Evolutionary conservation across 2,888 invertebrate species (phyloP).

Genomic region (Eupithecia exiguata): DNA sequence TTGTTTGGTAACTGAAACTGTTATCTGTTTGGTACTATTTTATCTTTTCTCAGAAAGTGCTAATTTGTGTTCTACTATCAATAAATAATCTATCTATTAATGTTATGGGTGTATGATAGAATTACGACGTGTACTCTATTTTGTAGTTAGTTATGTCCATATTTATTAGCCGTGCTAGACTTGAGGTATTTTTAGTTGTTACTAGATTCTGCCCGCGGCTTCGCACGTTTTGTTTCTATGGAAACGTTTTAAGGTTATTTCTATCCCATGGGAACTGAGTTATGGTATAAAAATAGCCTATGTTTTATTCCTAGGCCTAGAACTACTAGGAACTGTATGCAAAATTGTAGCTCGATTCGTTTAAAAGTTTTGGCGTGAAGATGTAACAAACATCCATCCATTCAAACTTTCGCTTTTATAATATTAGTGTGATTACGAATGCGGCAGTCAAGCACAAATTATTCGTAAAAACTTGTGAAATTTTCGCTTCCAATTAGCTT

Average conservation of each 20-base stretch:
- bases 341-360: too few species aligned
- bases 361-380: too few species aligned
- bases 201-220: too few species aligned
- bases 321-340: too few species aligned
- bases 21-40: constrained; percentile 11
- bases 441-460: constrained; percentile 28
- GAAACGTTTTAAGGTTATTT: too few species aligned
- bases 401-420: too few species aligned
- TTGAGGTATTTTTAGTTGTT: neutral
- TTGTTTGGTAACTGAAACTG: constrained; percentile 10
- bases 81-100: constrained; percentile 5
- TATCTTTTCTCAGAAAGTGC: neutral
- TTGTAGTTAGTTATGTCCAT: constrained; percentile 1
- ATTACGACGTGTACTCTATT: neutral
- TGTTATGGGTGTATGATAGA: constrained; percentile 18
- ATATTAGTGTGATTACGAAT: constrained; percentile 11
- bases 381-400: too few species aligned
- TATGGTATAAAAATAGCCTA: too few species aligned
- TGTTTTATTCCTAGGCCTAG: too few species aligned
- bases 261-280: too few species aligned
- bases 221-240: too few species aligned
- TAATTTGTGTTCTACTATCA: constrained; percentile 8
- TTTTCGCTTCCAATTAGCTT: constrained; percentile 13
- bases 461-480: constrained; percentile 29
- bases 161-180: neutral